Base-by-base conservation (phyloP, 2,113 vertebrate species). In the Pionites leucogaster region DNA sequence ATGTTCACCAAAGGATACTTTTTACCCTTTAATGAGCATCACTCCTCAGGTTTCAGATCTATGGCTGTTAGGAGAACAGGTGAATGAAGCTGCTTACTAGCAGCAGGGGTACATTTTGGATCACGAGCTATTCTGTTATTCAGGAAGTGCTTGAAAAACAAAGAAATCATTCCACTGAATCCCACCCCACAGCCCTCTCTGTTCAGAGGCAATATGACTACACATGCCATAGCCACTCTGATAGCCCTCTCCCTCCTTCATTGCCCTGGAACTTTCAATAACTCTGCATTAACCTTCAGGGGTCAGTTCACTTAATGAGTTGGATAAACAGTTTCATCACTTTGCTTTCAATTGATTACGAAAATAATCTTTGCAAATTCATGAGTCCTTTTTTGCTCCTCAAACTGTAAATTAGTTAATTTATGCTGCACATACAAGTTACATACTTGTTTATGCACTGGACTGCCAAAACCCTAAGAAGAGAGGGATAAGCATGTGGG, bases 271-370 rank as follows among this genome's bases (percentile, higher is more conserved):
- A 33, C 57, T 69, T 91, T 37, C 68, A 27, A 81, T 85, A 80
- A 41, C n/a, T 82, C 39, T 35, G 35, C 63, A 50, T 68, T 95
- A 85, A 95, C 91, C 95, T 97, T 98, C 93, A 72, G 86, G 86
- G 93, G 62, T 97, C 97, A 96, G 47, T 55, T 95, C 72, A 50
- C 74, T 95, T 97, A 96, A 95, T 52, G 93, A 97, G 87, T 62
- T 82, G 55, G 57, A 59, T 86, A 83, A 91, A 75, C 42, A 12
- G 10, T 86, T 96, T 91, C 84, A 96, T 90, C 91, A 72, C 67
- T 90, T 97, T 90, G 63, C 57, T 91, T 84, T 64, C 90, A 91
- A 62, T 52, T 85, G 74, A 83, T 90, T 87, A 82, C 49, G 80
- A 76, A 96, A 88, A 86, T n/a, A 82, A 88, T 88, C 68, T 84